Evolutionary conservation across 2,888 invertebrate genomes (phyloP).

Genomic region (Seira sanloemensis): DNA sequence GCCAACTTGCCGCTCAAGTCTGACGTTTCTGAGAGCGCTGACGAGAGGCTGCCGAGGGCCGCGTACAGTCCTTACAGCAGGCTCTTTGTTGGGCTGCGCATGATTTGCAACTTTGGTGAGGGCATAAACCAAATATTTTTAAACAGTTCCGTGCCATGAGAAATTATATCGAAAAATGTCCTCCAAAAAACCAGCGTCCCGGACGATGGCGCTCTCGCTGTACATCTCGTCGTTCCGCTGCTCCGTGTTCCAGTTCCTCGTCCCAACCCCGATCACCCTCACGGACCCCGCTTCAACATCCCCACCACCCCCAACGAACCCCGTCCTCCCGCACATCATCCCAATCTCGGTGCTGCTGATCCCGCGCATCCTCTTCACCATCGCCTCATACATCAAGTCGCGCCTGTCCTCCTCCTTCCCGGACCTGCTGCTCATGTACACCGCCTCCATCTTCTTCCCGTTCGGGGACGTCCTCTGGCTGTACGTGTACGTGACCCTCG

Average conservation of each 20-base stretch:
- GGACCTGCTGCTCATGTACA: conserved; percentile 61
- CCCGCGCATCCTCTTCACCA: conserved; percentile 63
- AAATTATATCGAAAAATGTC: too few relatives aligned
- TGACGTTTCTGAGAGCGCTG: conserved; percentile 31
- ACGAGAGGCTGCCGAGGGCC: conserved; percentile 32
- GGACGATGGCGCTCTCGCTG: conserved; percentile 66
- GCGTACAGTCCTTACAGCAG: conserved; percentile 60
- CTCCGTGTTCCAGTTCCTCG: conserved; percentile 7
- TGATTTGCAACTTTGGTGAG: conserved; percentile 71
- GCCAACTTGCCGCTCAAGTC: conserved; percentile 66
- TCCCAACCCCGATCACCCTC: background rate
- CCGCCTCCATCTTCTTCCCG: conserved; percentile 69
- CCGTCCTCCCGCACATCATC: conserved; percentile 44
- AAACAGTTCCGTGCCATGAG: conserved; percentile 5
- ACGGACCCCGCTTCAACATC: background rate
- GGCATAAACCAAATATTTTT: background rate
- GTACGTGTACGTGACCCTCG: conserved; percentile 68
- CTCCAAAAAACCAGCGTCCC: conserved; percentile 52
- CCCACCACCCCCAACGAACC: background rate
- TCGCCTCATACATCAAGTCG: conserved; percentile 53
- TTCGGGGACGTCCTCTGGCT: conserved; percentile 68
- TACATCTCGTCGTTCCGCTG: conserved; percentile 61
- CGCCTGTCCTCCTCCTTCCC: background rate
- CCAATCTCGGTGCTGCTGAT: conserved; percentile 49
- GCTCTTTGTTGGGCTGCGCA: conserved; percentile 67